These are phyloP conservation scores for Podocnemis expansa DNA, from an alignment of 2,113 vertebrate species.

Conservation along the genomic window DNA sequence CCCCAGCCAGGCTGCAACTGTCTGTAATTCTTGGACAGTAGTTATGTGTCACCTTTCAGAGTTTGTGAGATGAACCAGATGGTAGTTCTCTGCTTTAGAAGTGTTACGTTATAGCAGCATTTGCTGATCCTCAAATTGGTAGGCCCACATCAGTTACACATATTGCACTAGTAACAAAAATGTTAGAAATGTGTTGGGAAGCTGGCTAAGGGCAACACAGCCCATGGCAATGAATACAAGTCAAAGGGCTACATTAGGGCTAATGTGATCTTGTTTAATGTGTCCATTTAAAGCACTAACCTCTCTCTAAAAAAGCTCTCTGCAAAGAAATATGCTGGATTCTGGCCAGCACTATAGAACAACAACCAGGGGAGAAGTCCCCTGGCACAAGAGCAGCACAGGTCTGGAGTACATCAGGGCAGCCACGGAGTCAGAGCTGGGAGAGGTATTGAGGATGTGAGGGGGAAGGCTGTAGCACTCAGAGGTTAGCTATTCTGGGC, in stretches of 20 bases:
- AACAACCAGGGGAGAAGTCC: not conserved
- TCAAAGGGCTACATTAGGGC: not conserved
- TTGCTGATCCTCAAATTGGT: conserved; percentile 1
- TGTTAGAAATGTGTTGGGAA: not conserved
- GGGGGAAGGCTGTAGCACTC: not conserved
- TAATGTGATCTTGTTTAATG: not conserved
- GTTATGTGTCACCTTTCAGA: conserved; percentile 25
- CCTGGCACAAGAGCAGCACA: not conserved
- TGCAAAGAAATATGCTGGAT: not conserved
- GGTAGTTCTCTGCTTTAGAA: conserved; percentile 30
- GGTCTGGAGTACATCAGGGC: fast-evolving
- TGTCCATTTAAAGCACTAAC: not conserved
- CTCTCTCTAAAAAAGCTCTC: not conserved
- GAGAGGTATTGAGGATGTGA: not conserved
- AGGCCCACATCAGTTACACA: not conserved
- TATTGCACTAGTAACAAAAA: not conserved
- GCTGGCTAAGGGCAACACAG: fast-evolving
- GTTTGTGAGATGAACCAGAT: not conserved
- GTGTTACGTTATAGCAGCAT: conserved; percentile 9
- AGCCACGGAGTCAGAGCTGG: fast-evolving
- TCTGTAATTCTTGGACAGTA: conserved; percentile 65
- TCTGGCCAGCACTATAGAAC: not conserved
- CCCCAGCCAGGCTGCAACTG: conserved; percentile 48
- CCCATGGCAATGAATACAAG: fast-evolving
- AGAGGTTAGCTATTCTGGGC: not conserved